These are phyloP conservation scores for Torymus auratus DNA, from an alignment of 2,888 invertebrate genomes.

Conservation along the genomic window DNA sequence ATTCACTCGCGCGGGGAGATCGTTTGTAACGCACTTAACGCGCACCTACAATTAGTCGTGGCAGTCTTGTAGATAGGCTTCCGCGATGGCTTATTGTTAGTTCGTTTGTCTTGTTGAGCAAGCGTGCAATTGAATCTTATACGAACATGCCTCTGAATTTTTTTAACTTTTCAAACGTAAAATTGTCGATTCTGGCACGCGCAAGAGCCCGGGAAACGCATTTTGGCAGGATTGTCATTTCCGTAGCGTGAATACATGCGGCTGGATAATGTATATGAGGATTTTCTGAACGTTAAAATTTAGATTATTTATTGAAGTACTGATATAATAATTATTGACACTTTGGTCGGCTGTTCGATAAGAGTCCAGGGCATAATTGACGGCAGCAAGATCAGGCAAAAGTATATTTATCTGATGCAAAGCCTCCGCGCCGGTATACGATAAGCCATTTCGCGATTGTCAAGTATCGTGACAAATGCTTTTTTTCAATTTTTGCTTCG, in stretches of 20 bases:
- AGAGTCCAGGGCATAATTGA: slow-evolving; percentile 42
- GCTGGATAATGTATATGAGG: background rate
- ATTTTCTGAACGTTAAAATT: slow-evolving; percentile 46
- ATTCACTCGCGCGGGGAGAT: background rate
- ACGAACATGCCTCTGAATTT: too few species aligned
- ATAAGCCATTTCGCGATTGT: slow-evolving; percentile 51
- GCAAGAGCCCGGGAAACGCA: background rate
- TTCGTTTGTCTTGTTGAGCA: slow-evolving; percentile 21
- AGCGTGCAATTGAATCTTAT: slow-evolving; percentile 17
- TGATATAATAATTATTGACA: slow-evolving; percentile 56
- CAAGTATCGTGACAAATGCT: slow-evolving; percentile 37
- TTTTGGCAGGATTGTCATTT: slow-evolving; percentile 31
- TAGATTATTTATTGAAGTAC: slow-evolving; percentile 52
- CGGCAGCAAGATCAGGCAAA: slow-evolving; percentile 50
- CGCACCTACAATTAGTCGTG: slow-evolving; percentile 11
- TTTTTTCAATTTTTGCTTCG: slow-evolving; percentile 41
- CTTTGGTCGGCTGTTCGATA: slow-evolving; percentile 38
- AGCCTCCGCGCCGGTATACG: slow-evolving; percentile 10
- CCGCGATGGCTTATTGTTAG: background rate
- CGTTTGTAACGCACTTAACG: background rate
- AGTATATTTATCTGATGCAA: slow-evolving; percentile 50
- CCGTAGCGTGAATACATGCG: background rate
- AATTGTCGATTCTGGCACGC: slow-evolving; percentile 18
- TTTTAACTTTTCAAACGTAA: slow-evolving; percentile 13
- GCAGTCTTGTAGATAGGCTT: slow-evolving; percentile 5